Base-by-base conservation (phyloP, 2,797 vertebrate species). In the Dendrocincla fuliginosa region DNA sequence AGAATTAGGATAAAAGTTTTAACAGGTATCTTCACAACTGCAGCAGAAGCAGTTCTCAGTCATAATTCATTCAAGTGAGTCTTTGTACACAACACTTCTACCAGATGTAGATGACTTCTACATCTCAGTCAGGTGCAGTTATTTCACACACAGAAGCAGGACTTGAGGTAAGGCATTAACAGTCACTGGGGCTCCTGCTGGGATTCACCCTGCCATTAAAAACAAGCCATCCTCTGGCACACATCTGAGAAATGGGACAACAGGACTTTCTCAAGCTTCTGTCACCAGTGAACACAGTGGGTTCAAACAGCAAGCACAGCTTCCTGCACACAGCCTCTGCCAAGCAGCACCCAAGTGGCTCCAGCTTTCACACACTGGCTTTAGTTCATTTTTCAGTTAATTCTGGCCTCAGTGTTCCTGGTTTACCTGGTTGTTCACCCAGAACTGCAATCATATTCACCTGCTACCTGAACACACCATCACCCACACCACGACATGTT, bases 361-460 rank as follows among this genome's bases (percentile, higher is more conserved):
- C 55, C 2, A 0, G 7, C 42, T 80, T 57, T 25, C n/a, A 61
- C n/a, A 52, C 6, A 15, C 42, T 28, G 17, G 12, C 9, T 78
- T 56, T 8, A 18, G 19, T 17, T 81, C 10, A n/a, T 37, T 22
- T 42, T 64, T 81, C 8, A 53, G 59, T 16, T 50, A 18, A 16
- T 52, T 32, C 39, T 25, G 16, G 57, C 39, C n/a, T 47, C 41
- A 1, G 13, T 8, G 22, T 5, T 74, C 30, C 63, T 37, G 44
- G 23, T 24, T 32, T 3, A 5, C 14, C 25, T 83, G 42, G 35
- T 60, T 0, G 0, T 32, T 57, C 60, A 42, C 14, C 30, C 42
- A 61, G 49, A 75, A 41, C 30, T 23, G 44, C 14, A 15, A 20
- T 24, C 32, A 41, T 46, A 57, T 28, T 41, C 41, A 47, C 35